Evolutionary conservation across 2,113 vertebrate species (phyloP).

Genomic region (Alexandromys fortis): DNA sequence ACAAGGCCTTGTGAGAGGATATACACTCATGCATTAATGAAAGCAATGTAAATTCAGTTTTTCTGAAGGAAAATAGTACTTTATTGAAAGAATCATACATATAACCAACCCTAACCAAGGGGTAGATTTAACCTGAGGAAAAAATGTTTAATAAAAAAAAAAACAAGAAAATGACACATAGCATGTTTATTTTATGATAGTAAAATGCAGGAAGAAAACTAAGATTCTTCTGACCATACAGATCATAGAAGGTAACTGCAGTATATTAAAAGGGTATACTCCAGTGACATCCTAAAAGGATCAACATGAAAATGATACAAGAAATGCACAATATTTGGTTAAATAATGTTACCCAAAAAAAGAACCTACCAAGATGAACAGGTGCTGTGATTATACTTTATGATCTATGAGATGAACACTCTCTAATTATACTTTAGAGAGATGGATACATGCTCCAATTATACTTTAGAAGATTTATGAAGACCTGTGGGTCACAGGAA

Average conservation of each 20-base stretch:
- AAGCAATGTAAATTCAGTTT: constrained; percentile 30
- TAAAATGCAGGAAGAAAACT: constrained; percentile 27
- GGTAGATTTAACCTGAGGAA: constrained; percentile 54
- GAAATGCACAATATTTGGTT: background rate
- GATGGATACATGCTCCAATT: background rate
- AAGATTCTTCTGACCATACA: background rate
- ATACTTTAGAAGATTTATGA: background rate
- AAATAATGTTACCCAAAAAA: background rate
- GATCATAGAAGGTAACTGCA: background rate
- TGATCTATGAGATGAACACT: background rate
- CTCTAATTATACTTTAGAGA: no score
- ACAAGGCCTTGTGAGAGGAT: background rate
- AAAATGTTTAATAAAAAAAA: constrained; percentile 63
- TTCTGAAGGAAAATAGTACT: constrained; percentile 33
- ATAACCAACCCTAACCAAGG: constrained; percentile 29
- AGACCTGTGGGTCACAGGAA: background rate
- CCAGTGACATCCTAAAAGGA: background rate
- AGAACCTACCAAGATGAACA: background rate
- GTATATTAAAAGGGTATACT: constrained; percentile 22
- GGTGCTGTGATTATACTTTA: background rate
- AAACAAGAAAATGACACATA: background rate
- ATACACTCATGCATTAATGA: constrained; percentile 26
- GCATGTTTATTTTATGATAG: constrained; percentile 55
- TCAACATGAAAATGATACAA: background rate
- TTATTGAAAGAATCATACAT: constrained; percentile 70